Percentiles rank a stretch among this genome's conserved stretches.
Conservation (phyloP, 1,140 invertebrate genomes). For the Halesus radiatus region DNA sequence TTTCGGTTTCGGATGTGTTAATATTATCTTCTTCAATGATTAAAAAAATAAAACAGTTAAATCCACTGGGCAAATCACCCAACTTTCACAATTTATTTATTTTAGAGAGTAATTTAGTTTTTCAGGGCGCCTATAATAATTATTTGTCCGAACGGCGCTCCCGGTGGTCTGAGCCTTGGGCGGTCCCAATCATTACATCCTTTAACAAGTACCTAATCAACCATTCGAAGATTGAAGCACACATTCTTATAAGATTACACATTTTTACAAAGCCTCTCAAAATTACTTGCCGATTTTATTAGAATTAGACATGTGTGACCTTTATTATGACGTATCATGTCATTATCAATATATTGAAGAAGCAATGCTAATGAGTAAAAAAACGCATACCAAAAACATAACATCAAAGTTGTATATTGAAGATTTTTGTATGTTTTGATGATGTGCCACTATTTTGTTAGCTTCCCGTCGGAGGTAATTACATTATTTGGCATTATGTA, state of each 20-base stretch:
- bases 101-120: no score
- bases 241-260: no score
- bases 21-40: no score
- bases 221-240: not conserved
- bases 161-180: conserved; percentile 1
- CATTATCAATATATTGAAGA: no score
- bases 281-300: not conserved
- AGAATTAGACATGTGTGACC: not conserved
- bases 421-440: not conserved
- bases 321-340: not conserved
- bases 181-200: not conserved
- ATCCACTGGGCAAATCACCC: no score
- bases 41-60: no score
- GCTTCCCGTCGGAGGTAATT: no score
- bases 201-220: not conserved
- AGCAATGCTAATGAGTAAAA: not conserved
- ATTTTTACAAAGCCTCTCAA: not conserved
- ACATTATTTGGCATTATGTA: conserved; percentile 23
- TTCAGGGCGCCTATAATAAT: no score
- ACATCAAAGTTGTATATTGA: not conserved
- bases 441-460: no score
- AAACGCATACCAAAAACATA: not conserved
- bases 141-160: not conserved
- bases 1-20: no score
- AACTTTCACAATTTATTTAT: no score